Evolutionary conservation across 2,113 vertebrate species (phyloP), one percentile per base, ranked within the genome.

Genomic region (Symphodus melops): DNA sequence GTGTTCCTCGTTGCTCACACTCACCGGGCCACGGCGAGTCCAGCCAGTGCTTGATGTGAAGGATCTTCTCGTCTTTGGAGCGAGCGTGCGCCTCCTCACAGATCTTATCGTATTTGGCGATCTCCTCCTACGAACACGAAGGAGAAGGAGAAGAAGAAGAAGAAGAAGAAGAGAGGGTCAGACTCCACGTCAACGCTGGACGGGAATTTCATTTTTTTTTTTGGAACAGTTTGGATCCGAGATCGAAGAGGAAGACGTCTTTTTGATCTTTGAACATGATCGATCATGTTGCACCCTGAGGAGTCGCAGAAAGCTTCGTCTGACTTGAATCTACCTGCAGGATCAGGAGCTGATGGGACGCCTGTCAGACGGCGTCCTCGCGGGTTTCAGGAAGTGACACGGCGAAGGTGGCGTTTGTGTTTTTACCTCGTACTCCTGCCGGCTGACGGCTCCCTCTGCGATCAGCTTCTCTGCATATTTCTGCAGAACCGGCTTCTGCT

Each of bases 31-130:
- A 99, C 9, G 98, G 98, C 0, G 97, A 99, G 79, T 99, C 98
- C 85, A 99, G 94, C 98, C 98, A 99, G 93, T 99, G 98, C 90
- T 99, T 99, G 92, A 99, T 99, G 91, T 99, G 98, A 48, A 98
- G 89, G 83, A 99, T 99, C 84, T 99, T 99, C 89, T 99, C 97
- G 20, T 99, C 97, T 72, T 99, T 99, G 51, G 98, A 98, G 64
- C 96, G 95, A 5, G 94, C 76, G 0, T 97, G 93, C 9, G 98
- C 98, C 85, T 98, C 98, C 90, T 99, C 98, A 0, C 98, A 99
- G 90, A 99, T 99, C 93, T 96, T 98, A 69, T 99, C 98, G 0
- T 99, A 99, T 63, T 99, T 99, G 56, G 98, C 93, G 17, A 99
- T 98, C 60, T 99, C 98, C 90, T 99, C 98, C 98, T 99, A 83